Evolutionary conservation across 2,113 vertebrate genomes (phyloP), one percentile per base, ranked within the genome.

Genomic region (Arenaria interpres): DNA sequence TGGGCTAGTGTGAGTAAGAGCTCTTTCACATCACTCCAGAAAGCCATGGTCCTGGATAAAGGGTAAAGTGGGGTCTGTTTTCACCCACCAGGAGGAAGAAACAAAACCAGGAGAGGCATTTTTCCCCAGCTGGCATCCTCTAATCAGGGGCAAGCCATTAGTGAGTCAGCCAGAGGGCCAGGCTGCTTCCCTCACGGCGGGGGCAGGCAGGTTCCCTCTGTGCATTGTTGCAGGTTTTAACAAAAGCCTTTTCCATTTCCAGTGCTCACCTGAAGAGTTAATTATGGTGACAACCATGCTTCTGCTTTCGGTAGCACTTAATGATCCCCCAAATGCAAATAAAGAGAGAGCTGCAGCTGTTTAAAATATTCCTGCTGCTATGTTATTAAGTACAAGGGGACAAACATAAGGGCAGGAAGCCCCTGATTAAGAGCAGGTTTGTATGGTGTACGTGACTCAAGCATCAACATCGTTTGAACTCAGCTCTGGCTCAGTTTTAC

Each of bases 361-460:
- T 74, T 67, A 62, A 93, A 83, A 83, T 91, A 82, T 64, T 77
- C 25, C 41, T 86, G 41, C 85, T 76, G 78, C 63, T 66, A 1
- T 0, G 1, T 66, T 87, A 22, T 50, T 57, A 85, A 89, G 45
- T 67, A 62, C 15, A 62, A 82, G 17, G 39, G 50, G 45, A 88
- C 67, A 90, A 94, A 68, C 14, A 32, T 32, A 84, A 93, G 74
- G 77, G 46, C 75, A 95, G 30, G 51, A 90, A 92, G 27, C 48
- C 50, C 83, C 68, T 93, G 89, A 96, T 90, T 78, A 86, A 92
- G 41, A 84, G n/a, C 41, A 60, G 77, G 69, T 62, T 87, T 84
- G 46, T 75, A 23, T 48, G 45, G 60, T 0, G 0, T 79, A 45
- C 0, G 0, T 46, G 76, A 91, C 43, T 97, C 48, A 81, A 87